phyloP scores from a whole-genome alignment of 2,888 invertebrate genomes.

The Drosophila antonietae region DNA sequence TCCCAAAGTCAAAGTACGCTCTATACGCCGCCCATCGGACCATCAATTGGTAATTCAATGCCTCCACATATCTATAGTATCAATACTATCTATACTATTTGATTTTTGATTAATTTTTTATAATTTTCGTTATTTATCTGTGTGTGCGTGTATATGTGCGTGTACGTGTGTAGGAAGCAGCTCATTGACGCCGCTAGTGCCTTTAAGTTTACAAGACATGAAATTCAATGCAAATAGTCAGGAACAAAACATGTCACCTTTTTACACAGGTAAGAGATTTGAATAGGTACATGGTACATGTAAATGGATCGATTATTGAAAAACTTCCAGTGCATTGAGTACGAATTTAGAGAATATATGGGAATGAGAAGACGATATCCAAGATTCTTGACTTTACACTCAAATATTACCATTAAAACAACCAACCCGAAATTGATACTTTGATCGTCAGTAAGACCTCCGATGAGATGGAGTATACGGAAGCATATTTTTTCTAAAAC shows the following conservation, averaged over 20 bases:
- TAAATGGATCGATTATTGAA: too few species aligned
- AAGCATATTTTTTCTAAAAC: too few species aligned
- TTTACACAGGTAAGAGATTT: slow-evolving; percentile 88
- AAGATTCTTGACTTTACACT: too few species aligned
- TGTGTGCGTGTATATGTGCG: not conserved
- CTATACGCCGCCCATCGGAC: slow-evolving; percentile 91
- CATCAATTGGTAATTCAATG: slow-evolving; percentile 87
- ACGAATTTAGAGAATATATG: not conserved
- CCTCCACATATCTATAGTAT: not conserved
- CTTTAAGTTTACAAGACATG: slow-evolving; percentile 91
- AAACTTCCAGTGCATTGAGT: too few species aligned
- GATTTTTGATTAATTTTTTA: not conserved
- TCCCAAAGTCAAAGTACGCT: slow-evolving; percentile 90
- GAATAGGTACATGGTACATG: not conserved
- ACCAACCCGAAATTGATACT: too few species aligned
- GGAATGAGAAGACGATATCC: too few species aligned
- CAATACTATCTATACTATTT: too few species aligned
- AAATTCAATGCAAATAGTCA: slow-evolving; percentile 88
- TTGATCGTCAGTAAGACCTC: too few species aligned
- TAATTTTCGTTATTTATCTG: not conserved
- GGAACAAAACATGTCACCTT: slow-evolving; percentile 89
- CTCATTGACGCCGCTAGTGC: slow-evolving; percentile 89
- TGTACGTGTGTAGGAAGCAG: slow-evolving; percentile 85
- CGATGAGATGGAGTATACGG: too few species aligned
- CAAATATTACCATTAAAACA: too few species aligned